Evolutionary conservation across 2,113 vertebrate species (phyloP).

Genomic region (Oreochromis spilurus): DNA sequence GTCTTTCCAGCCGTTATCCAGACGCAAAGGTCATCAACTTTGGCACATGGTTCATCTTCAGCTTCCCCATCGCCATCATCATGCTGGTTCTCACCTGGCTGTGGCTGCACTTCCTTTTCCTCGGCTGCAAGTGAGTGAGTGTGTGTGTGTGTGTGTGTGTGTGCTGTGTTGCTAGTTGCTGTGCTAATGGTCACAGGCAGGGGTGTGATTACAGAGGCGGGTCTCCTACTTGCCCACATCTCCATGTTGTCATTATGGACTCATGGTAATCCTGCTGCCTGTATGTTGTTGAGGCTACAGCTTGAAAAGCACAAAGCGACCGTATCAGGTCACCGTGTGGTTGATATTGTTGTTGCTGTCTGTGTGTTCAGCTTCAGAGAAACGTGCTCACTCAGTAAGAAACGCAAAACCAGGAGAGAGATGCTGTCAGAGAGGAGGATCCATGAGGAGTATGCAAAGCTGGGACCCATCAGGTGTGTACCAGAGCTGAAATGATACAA

Average conservation of each 20-base stretch:
- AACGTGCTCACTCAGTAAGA: conserved; percentile 96
- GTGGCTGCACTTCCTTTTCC: conserved; percentile 96
- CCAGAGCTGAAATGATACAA: not conserved
- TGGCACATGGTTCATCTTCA: conserved; percentile 98
- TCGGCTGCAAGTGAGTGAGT: conserved; percentile 93
- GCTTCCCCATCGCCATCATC: conserved; percentile 91
- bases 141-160: not conserved
- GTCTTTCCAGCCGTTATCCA: conserved; percentile 84
- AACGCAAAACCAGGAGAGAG: conserved; percentile 90
- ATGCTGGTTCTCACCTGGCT: conserved; percentile 95
- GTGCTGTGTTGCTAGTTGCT: not conserved
- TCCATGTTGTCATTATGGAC: conserved; percentile 22
- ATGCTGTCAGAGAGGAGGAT: conserved; percentile 91
- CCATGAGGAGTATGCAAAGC: conserved; percentile 89
- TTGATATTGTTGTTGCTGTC: not conserved
- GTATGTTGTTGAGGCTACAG: not conserved
- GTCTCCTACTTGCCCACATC: not conserved
- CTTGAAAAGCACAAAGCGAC: not conserved
- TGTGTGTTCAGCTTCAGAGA: conserved; percentile 84
- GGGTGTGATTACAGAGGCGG: not conserved
- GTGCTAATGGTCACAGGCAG: not conserved
- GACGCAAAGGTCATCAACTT: conserved; percentile 93
- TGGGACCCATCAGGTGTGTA: conserved; percentile 85
- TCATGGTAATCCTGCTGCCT: conserved; percentile 5
- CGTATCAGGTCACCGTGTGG: not conserved